Percentiles rank a stretch among this genome's conserved stretches.
phyloP scores from a whole-genome alignment of 2,888 invertebrate species.

The Polymixis lichenea region DNA sequence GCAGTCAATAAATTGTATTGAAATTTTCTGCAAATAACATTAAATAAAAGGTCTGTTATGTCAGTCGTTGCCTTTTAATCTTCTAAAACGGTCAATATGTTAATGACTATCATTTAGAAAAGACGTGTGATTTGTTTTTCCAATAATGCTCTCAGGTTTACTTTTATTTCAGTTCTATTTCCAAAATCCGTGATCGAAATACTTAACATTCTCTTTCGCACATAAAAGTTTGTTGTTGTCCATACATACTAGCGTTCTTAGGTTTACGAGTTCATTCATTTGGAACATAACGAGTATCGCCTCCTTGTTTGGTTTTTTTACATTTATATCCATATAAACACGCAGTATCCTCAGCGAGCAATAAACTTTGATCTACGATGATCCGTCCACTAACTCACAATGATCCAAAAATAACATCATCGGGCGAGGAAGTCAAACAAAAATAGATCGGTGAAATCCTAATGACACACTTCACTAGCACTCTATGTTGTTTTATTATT shows the following conservation, averaged over 20 bases:
- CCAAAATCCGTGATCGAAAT: conserved; percentile 17
- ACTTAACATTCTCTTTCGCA: conserved; percentile 33
- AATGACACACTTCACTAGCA: conserved; percentile 85
- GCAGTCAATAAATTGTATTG: too few species aligned
- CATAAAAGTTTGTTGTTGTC: conserved; percentile 46
- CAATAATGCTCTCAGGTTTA: conserved; percentile 5
- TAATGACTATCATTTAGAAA: neutral
- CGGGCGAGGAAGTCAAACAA: conserved; percentile 70
- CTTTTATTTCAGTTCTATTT: conserved; percentile 23
- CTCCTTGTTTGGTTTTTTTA: conserved; percentile 60
- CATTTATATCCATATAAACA: conserved; percentile 64
- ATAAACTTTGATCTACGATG: conserved; percentile 82
- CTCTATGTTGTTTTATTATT: conserved; percentile 73
- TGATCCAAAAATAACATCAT: conserved; percentile 76
- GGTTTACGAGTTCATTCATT: conserved; percentile 62
- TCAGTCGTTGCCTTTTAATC: neutral
- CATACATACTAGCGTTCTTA: conserved; percentile 33
- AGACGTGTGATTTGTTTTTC: neutral
- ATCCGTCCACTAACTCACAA: conserved; percentile 76
- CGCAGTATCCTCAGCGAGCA: conserved; percentile 71
- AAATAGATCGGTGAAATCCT: conserved; percentile 84
- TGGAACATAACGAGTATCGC: conserved; percentile 58
- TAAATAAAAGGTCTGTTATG: neutral
- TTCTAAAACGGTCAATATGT: neutral
- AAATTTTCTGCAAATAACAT: neutral